These are phyloP conservation scores for Lichenostomus cassidix DNA, from an alignment of 2,113 vertebrate species.

Conservation along the genomic window DNA sequence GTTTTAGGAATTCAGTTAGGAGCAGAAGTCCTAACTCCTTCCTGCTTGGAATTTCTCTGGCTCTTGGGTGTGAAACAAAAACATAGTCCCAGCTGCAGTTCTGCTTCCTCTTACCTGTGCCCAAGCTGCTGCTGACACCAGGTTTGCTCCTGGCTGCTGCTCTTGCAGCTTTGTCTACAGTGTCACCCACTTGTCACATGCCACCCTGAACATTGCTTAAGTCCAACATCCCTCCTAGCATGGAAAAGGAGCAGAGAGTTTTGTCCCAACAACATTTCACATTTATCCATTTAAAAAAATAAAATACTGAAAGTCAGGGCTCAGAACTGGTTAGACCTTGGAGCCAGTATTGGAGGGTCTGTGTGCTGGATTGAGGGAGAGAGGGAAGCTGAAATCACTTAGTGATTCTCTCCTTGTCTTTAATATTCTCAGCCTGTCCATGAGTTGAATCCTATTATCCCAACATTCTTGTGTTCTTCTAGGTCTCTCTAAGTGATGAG, in stretches of 20 bases:
- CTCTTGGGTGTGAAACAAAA: background rate
- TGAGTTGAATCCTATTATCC: background rate
- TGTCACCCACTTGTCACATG: background rate
- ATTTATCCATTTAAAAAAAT: background rate
- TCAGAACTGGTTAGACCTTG: background rate
- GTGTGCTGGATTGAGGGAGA: background rate
- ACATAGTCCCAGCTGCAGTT: background rate
- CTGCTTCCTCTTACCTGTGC: background rate
- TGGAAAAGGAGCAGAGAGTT: background rate
- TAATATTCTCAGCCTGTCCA: background rate
- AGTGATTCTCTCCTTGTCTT: background rate
- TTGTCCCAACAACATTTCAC: background rate
- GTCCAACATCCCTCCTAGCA: background rate
- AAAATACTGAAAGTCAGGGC: background rate
- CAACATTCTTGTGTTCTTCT: background rate
- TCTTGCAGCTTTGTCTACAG: background rate
- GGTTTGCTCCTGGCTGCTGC: background rate
- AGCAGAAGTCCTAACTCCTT: background rate
- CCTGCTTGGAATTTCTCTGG: background rate
- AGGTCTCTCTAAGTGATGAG: background rate
- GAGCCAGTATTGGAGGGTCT: background rate
- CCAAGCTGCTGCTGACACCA: background rate
- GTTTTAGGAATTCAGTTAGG: background rate
- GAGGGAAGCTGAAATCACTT: background rate
- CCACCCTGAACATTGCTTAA: background rate